Percentiles rank a stretch among this genome's conserved stretches.
Conservation (phyloP, 2,797 vertebrate species). For the Lithobates pipiens region DNA sequence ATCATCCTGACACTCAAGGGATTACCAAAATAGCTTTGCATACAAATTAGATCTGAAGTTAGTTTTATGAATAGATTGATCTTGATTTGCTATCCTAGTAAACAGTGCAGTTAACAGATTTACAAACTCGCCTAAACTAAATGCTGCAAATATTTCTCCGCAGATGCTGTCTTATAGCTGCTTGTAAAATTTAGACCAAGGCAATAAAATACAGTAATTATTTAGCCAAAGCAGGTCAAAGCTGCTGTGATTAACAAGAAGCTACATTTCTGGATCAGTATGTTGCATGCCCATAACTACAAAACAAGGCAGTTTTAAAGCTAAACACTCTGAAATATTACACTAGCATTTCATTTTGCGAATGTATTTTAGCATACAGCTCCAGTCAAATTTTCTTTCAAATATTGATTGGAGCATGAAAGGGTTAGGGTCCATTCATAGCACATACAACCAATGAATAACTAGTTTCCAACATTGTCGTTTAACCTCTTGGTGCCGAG, state of each 20-base stretch:
- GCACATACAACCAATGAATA: too few species aligned
- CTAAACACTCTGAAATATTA: too few species aligned
- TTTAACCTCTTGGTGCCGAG: too few species aligned
- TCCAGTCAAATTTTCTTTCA: too few species aligned
- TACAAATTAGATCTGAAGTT: conserved; percentile 15
- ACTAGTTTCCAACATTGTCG: too few species aligned
- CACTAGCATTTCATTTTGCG: too few species aligned
- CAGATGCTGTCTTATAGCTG: neutral
- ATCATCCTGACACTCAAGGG: neutral
- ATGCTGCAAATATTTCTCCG: conserved; percentile 8
- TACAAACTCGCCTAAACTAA: neutral
- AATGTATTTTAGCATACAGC: too few species aligned
- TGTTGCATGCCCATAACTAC: too few species aligned
- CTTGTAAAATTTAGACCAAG: neutral
- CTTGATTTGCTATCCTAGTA: conserved; percentile 23
- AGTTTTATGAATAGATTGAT: conserved; percentile 5
- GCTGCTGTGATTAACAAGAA: neutral
- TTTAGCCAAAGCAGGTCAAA: neutral
- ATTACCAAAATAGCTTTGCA: conserved; percentile 23
- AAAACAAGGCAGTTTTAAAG: too few species aligned
- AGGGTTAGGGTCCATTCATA: too few species aligned
- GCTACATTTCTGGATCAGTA: neutral
- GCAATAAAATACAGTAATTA: neutral
- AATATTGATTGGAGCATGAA: too few species aligned
- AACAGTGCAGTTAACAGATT: conserved; percentile 12